phyloP scores from a whole-genome alignment of 2,797 vertebrate species.

The Chelidonichthys spinosus region DNA sequence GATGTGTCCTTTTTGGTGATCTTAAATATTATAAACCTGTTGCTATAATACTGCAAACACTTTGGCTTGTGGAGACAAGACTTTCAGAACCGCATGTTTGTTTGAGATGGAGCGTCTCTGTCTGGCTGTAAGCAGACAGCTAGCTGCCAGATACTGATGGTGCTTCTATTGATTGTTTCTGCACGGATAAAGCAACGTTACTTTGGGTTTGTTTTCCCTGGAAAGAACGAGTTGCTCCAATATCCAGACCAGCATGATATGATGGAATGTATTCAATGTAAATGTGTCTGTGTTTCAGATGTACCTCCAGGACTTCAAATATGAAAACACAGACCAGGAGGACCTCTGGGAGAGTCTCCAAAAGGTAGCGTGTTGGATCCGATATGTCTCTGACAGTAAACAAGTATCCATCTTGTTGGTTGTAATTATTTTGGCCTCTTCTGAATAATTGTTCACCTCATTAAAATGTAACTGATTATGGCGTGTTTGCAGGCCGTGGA shows the following conservation, averaged over 20 bases:
- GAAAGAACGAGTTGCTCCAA: neutral
- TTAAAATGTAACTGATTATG: neutral
- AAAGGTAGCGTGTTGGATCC: constrained; percentile 56
- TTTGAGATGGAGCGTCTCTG: constrained; percentile 2
- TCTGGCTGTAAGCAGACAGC: neutral
- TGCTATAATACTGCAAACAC: too few species aligned
- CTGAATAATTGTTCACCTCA: too few species aligned
- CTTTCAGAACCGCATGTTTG: neutral
- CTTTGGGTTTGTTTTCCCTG: neutral
- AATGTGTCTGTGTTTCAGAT: constrained; percentile 55
- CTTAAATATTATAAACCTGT: too few species aligned
- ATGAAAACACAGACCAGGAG: constrained; percentile 49
- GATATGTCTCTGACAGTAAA: neutral
- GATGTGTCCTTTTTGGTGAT: neutral
- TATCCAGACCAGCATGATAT: too few species aligned
- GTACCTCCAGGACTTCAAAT: constrained; percentile 69
- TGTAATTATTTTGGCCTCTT: neutral
- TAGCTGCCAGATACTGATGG: neutral
- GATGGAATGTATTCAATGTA: too few species aligned
- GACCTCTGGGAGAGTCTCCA: constrained; percentile 77
- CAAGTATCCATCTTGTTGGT: neutral
- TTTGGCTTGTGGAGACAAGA: neutral
- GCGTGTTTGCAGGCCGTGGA: constrained; percentile 42
- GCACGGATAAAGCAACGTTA: neutral
- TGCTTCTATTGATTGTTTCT: neutral